These are phyloP conservation scores for Apotomis capreana DNA, from an alignment of 2,888 invertebrate species.

Conservation along the genomic window DNA sequence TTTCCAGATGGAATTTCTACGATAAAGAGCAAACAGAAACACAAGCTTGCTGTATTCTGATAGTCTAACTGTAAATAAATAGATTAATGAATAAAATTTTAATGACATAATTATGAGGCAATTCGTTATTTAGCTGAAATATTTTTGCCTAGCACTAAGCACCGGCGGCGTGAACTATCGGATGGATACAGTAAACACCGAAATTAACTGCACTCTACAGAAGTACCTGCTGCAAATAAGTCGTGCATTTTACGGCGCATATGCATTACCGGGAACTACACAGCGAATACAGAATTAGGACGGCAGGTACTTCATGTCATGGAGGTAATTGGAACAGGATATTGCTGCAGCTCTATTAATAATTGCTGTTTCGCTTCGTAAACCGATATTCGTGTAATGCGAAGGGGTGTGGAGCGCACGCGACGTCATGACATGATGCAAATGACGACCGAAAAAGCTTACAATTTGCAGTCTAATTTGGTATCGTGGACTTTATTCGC, in stretches of 20 bases:
- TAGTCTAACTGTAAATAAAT: no score
- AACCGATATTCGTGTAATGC: slow-evolving; percentile 67
- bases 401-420: slow-evolving; percentile 63
- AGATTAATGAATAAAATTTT: no score
- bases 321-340: slow-evolving; percentile 45
- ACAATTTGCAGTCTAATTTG: slow-evolving; percentile 13
- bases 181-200: no score
- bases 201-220: no score
- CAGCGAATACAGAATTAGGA: slow-evolving; percentile 10
- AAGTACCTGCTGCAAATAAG: no score
- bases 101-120: no score
- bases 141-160: no score
- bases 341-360: slow-evolving; percentile 55
- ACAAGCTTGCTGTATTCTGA: no score
- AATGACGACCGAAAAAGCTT: slow-evolving; percentile 27
- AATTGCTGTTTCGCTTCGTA: slow-evolving; percentile 63
- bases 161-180: no score
- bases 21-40: no score
- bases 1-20: no score
- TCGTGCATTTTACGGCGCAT: background rate
- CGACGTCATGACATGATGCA: slow-evolving; percentile 63
- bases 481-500: slow-evolving; percentile 23
- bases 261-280: slow-evolving; percentile 2
- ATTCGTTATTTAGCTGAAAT: no score
- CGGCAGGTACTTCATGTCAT: slow-evolving; percentile 27